Conservation (phyloP, 92 coral and sea anemone species). For the Porites lobata region DNA sequence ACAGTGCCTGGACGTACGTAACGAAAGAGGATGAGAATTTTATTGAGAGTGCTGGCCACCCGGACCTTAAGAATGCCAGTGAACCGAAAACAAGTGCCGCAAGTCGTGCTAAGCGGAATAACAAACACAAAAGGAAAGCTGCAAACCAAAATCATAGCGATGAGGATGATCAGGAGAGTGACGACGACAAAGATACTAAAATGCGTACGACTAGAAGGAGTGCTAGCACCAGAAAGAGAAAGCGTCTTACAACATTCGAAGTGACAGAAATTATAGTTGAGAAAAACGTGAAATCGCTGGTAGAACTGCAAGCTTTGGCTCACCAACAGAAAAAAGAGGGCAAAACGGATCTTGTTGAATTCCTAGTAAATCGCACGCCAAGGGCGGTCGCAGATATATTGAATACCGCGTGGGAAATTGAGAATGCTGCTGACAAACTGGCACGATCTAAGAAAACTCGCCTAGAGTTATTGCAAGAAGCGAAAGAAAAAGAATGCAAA, state of each 20-base stretch:
- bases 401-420: no score
- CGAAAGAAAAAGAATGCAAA: no score
- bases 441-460: no score
- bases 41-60: constrained; percentile 63
- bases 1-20: constrained; percentile 69
- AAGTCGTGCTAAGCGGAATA: constrained; percentile 5
- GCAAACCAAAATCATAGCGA: neutral
- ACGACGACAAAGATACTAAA: neutral
- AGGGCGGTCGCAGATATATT: no score
- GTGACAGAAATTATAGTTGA: neutral
- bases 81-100: constrained; percentile 52
- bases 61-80: constrained; percentile 47
- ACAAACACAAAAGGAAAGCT: neutral
- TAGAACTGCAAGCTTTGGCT: no score
- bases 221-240: neutral
- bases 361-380: neutral
- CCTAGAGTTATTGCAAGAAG: no score
- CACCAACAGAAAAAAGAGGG: neutral
- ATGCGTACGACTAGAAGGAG: no score
- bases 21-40: constrained; percentile 44
- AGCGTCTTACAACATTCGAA: neutral
- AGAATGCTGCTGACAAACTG: no score
- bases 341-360: neutral
- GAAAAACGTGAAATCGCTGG: no score
- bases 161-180: neutral